phyloP scores from a whole-genome alignment of 2,797 vertebrate species.

The Uromys caudimaculatus region DNA sequence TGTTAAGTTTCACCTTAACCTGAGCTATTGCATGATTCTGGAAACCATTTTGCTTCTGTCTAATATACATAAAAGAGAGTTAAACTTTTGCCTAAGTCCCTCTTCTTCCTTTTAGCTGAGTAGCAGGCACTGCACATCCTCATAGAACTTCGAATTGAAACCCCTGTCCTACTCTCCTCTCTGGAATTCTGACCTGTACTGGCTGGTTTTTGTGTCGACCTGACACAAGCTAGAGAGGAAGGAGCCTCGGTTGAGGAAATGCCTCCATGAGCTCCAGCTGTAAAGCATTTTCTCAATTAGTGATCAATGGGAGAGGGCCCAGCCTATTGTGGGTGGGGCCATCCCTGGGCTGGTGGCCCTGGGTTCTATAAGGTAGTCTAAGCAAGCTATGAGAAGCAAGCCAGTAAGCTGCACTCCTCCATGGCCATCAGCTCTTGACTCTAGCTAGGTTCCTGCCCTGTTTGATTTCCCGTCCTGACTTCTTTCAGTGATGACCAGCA shows the following conservation, averaged over 20 bases:
- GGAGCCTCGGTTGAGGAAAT: background rate
- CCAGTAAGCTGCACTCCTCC: background rate
- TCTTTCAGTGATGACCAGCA: background rate
- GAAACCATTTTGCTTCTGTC: background rate
- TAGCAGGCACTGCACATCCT: background rate
- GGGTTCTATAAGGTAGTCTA: background rate
- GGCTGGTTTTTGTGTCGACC: background rate
- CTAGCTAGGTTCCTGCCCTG: background rate
- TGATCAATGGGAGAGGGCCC: too few species aligned
- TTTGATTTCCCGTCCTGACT: background rate
- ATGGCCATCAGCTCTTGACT: background rate
- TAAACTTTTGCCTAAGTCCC: background rate
- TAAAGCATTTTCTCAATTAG: background rate
- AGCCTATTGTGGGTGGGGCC: background rate
- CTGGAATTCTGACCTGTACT: background rate
- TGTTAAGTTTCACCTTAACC: slow-evolving; percentile 31
- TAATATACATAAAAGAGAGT: background rate
- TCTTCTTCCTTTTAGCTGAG: background rate
- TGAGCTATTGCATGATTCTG: background rate
- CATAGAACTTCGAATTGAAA: slow-evolving; percentile 14
- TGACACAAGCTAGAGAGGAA: background rate
- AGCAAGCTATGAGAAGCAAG: background rate
- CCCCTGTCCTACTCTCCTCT: background rate
- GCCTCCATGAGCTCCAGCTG: background rate
- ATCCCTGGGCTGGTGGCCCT: background rate